Evolutionary conservation across 2,888 invertebrate genomes (phyloP).

Genomic region (Stenchaetothrips biformis): DNA sequence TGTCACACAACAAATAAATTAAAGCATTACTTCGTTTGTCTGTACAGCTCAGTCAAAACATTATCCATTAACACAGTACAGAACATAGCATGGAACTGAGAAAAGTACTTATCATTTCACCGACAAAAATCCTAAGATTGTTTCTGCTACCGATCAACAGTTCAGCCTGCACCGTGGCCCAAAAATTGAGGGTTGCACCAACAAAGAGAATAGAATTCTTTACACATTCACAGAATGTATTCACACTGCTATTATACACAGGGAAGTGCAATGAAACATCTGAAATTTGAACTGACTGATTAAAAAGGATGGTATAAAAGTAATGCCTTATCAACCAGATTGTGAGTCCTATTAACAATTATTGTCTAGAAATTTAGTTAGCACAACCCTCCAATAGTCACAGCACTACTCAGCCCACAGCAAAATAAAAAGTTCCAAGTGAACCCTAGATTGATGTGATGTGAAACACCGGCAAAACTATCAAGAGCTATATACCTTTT

Average conservation of each 20-base stretch:
- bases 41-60: background rate
- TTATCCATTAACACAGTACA: too few relatives aligned
- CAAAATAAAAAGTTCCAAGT: background rate
- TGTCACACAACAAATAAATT: background rate
- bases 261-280: too few relatives aligned
- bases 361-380: conserved; percentile 12
- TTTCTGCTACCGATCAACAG: too few relatives aligned
- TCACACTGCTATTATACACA: too few relatives aligned
- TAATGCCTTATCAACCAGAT: background rate
- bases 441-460: background rate
- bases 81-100: too few relatives aligned
- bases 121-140: too few relatives aligned
- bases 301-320: background rate
- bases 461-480: background rate
- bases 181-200: background rate
- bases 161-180: background rate
- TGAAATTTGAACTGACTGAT: background rate
- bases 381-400: conserved; percentile 8
- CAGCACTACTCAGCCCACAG: background rate
- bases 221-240: background rate
- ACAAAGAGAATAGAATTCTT: background rate
- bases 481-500: background rate
- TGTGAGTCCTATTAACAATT: background rate
- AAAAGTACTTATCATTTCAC: too few relatives aligned
- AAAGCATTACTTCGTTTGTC: background rate